A percentile compares a stretch with the other conserved stretches of the same genome.
These are phyloP conservation scores for Otocyon megalotis DNA, from an alignment of 2,113 vertebrate genomes.

Conservation along the genomic window DNA sequence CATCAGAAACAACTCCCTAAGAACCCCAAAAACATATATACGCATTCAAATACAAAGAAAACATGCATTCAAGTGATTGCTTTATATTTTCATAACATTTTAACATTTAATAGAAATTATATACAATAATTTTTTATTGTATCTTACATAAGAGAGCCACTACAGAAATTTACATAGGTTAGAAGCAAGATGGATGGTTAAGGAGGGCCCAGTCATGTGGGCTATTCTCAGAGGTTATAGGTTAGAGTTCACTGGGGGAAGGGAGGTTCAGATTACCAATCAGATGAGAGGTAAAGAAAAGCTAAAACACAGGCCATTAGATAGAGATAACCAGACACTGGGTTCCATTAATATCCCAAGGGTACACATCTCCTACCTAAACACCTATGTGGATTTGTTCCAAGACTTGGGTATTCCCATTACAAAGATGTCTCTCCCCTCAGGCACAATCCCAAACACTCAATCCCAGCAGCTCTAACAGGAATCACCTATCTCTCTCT, in stretches of 20 bases:
- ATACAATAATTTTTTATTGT: conserved; percentile 71
- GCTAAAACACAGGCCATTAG: neutral
- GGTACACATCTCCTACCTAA: neutral
- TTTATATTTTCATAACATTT: conserved; percentile 65
- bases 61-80: conserved; percentile 37
- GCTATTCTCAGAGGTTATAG: conserved; percentile 11
- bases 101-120: conserved; percentile 80
- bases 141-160: conserved; percentile 72
- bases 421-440: neutral
- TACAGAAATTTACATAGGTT: conserved; percentile 66
- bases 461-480: neutral
- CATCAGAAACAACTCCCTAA: neutral
- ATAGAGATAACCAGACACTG: neutral
- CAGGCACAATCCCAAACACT: neutral
- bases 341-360: neutral
- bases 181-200: conserved; percentile 54
- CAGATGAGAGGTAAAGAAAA: neutral
- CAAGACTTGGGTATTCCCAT: neutral
- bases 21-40: neutral
- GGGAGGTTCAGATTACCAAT: neutral
- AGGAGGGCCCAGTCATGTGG: neutral
- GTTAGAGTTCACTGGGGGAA: neutral
- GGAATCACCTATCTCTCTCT: neutral
- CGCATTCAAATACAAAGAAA: conserved; percentile 50
- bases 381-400: neutral